A percentile compares a stretch with the other conserved stretches of the same genome.
These are phyloP conservation scores for Cyprinodon tularosa DNA, from an alignment of 2,113 vertebrate genomes.

Conservation along the genomic window DNA sequence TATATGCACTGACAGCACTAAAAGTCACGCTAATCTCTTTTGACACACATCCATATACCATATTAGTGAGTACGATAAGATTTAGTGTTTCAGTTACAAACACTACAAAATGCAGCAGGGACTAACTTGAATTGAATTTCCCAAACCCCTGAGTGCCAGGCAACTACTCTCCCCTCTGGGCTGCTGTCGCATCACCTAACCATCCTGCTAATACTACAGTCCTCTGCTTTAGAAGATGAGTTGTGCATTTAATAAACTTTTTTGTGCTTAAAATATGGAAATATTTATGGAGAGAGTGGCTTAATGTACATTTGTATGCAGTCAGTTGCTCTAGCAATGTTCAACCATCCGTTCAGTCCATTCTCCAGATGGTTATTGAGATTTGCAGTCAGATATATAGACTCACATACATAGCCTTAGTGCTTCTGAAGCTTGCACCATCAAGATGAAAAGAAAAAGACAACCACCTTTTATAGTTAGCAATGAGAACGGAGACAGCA, in stretches of 20 bases:
- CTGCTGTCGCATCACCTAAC: background rate
- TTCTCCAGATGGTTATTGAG: background rate
- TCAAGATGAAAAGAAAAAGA: background rate
- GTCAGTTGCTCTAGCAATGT: background rate
- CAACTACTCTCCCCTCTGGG: background rate
- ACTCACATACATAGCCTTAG: background rate
- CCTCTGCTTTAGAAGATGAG: background rate
- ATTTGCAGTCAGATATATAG: background rate
- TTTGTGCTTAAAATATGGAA: background rate
- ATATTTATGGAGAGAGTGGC: background rate
- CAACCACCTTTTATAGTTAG: background rate
- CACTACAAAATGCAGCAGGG: background rate
- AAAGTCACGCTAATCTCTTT: no score
- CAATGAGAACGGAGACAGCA: background rate
- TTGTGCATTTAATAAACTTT: background rate
- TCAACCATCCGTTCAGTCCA: background rate
- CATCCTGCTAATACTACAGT: background rate
- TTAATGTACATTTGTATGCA: background rate
- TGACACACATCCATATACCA: background rate
- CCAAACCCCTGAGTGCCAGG: background rate
- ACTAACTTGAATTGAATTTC: background rate
- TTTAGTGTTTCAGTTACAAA: background rate
- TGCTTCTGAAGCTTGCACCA: background rate
- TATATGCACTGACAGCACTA: no score
- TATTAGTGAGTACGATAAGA: background rate